Conservation (phyloP, 2,888 invertebrate genomes). For the Gnatocerus cornutus region DNA sequence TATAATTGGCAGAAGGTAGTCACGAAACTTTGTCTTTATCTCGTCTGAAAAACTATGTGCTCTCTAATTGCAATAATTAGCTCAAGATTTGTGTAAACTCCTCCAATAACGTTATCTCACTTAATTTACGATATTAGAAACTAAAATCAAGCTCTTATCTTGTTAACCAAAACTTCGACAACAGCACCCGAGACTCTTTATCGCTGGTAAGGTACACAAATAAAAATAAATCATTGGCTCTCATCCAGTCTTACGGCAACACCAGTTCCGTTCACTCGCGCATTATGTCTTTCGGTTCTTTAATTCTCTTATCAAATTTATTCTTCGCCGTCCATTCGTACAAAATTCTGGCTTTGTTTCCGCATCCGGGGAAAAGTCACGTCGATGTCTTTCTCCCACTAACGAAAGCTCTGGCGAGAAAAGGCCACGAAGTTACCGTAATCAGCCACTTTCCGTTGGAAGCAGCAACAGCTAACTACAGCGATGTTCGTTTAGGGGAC, state of each 20-base stretch:
- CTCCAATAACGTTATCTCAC: conserved; percentile 4
- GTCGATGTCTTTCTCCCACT: conserved; percentile 78
- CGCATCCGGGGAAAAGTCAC: conserved; percentile 82
- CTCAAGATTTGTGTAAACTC: conserved; percentile 3
- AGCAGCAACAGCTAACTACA: conserved; percentile 72
- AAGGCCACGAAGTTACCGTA: conserved; percentile 80
- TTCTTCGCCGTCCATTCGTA: conserved; percentile 23
- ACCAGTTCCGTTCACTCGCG: conserved; percentile 70
- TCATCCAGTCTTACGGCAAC: neutral
- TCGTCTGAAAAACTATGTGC: neutral
- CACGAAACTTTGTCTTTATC: neutral
- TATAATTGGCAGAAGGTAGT: neutral
- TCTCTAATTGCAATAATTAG: conserved; percentile 2
- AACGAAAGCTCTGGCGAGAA: conserved; percentile 74
- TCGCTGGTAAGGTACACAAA: neutral
- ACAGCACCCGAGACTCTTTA: neutral
- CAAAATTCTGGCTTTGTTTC: conserved; percentile 78
- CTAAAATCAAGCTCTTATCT: conserved; percentile 5
- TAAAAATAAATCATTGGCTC: conserved; percentile 13
- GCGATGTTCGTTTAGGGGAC: conserved; percentile 66
- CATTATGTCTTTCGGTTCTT: conserved; percentile 37
- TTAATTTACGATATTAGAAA: conserved; percentile 3
- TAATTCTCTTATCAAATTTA: conserved; percentile 14
- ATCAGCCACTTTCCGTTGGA: conserved; percentile 75
- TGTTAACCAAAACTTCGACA: neutral